Percentiles rank a stretch among this genome's conserved stretches.
Conservation (phyloP, 2,797 vertebrate genomes). For the Gallinago stenura region DNA sequence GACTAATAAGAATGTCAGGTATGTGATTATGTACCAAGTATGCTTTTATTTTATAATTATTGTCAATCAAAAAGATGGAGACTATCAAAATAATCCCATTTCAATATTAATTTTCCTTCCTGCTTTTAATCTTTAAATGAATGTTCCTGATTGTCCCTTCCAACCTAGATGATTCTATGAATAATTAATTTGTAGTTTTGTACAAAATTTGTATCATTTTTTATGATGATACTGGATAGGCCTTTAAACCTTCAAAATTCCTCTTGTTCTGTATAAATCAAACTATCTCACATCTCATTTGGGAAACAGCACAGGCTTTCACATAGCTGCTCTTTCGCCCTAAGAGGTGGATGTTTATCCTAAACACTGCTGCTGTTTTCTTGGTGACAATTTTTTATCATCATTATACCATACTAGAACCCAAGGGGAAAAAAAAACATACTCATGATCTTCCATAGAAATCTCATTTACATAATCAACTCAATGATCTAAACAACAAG, state of each 20-base stretch:
- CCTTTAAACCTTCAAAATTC: not conserved
- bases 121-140: not conserved
- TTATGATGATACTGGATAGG: not conserved
- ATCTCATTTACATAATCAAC: conserved; percentile 11
- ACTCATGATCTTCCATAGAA: not conserved
- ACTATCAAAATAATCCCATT: not conserved
- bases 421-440: not conserved
- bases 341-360: not conserved
- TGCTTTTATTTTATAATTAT: not conserved
- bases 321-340: not conserved
- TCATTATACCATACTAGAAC: not conserved
- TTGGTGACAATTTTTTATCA: not conserved
- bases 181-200: not conserved
- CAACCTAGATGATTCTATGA: not conserved
- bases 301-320: not conserved
- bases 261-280: not conserved
- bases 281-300: not conserved
- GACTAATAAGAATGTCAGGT: not conserved
- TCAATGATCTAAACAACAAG: not conserved
- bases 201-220: no score
- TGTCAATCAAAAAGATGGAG: not conserved
- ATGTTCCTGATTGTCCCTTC: not conserved
- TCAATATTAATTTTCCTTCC: not conserved
- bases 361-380: not conserved
- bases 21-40: not conserved